Percentiles rank a stretch among this genome's conserved stretches.
phyloP scores from a whole-genome alignment of 2,888 invertebrate species.

The Lasioglossum marginatum region DNA sequence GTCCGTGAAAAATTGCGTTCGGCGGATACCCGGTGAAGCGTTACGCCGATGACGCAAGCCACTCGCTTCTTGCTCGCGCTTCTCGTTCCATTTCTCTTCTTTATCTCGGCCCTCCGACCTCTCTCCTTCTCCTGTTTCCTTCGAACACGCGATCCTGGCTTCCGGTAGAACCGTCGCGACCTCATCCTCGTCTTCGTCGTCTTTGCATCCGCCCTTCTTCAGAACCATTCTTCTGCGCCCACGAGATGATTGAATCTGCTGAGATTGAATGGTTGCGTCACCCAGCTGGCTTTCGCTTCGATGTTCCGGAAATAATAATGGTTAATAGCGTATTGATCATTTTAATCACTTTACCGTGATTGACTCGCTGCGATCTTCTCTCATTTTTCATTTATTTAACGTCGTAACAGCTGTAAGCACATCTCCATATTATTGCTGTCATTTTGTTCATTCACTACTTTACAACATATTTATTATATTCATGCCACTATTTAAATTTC shows the following conservation, averaged over 20 bases:
- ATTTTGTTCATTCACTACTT: too few species aligned
- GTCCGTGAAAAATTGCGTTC: slow-evolving; percentile 74
- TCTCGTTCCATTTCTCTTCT: slow-evolving; percentile 17
- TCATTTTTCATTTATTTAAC: neutral
- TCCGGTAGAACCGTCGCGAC: slow-evolving; percentile 28
- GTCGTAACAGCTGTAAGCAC: neutral
- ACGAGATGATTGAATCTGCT: slow-evolving; percentile 73
- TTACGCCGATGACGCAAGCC: slow-evolving; percentile 60
- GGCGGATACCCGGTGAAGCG: slow-evolving; percentile 55
- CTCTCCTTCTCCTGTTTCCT: slow-evolving; percentile 32
- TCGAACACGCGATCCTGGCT: slow-evolving; percentile 25
- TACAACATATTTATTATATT: too few species aligned
- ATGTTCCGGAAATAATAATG: neutral
- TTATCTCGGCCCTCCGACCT: slow-evolving; percentile 21
- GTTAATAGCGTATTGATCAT: neutral
- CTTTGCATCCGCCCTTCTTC: slow-evolving; percentile 11
- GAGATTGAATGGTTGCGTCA: slow-evolving; percentile 62
- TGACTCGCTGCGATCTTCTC: neutral
- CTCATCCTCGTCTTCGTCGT: slow-evolving; percentile 12
- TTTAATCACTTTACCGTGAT: neutral
- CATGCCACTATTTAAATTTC: too few species aligned
- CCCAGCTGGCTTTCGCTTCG: slow-evolving; percentile 23
- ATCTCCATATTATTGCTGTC: too few species aligned
- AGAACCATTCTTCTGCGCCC: neutral
- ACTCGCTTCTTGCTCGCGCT: slow-evolving; percentile 41